These are phyloP conservation scores for Sebastes diaconus DNA, from an alignment of 2,797 vertebrate species.

Conservation along the genomic window DNA sequence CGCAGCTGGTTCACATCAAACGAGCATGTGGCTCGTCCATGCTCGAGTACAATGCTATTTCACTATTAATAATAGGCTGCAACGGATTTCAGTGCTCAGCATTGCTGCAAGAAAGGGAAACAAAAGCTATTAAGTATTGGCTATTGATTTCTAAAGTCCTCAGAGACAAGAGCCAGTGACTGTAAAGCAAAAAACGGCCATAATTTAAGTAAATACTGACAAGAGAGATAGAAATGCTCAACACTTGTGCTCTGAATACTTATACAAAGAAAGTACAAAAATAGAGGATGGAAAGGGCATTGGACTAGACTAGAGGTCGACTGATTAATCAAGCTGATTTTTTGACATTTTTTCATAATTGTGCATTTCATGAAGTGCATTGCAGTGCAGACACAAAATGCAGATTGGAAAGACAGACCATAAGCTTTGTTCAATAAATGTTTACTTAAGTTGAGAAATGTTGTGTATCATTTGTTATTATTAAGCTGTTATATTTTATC, in stretches of 20 bases:
- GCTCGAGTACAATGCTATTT: neutral
- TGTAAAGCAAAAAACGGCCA: neutral
- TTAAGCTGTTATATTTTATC: no score
- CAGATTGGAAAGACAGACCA: no score
- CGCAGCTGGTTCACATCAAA: conserved; percentile 48
- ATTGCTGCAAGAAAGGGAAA: neutral
- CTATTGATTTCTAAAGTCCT: neutral
- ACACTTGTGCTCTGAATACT: neutral
- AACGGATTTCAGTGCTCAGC: neutral
- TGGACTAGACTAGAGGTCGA: neutral
- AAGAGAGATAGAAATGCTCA: neutral
- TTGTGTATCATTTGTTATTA: no score
- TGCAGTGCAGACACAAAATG: no score
- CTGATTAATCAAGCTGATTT: no score
- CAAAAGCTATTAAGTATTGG: neutral
- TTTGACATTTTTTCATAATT: no score
- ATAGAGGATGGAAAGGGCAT: neutral
- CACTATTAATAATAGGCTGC: neutral
- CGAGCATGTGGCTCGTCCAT: neutral
- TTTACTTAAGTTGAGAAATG: no score
- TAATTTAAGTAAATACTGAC: neutral
- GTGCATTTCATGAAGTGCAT: no score
- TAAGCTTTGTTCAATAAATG: no score
- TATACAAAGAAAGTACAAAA: neutral
- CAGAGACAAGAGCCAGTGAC: no score